Evolutionary conservation across 2,888 invertebrate species (phyloP).

Genomic region (Osmoderma eremita): DNA sequence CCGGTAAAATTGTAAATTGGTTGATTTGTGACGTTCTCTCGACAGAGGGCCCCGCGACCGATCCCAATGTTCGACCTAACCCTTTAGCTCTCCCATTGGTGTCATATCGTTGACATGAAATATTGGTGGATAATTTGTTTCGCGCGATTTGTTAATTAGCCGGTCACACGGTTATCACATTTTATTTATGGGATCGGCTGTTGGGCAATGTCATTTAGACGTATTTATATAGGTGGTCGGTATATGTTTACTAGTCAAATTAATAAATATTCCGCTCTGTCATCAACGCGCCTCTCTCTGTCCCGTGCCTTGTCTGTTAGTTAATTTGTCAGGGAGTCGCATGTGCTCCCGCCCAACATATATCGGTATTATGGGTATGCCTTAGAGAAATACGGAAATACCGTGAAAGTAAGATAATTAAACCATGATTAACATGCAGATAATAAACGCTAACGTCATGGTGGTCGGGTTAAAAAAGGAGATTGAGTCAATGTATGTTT

Average conservation of each 20-base stretch:
- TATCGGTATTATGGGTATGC: slow-evolving; percentile 17
- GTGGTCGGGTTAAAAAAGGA: slow-evolving; percentile 24
- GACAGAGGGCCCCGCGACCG: slow-evolving; percentile 45
- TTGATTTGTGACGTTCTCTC: slow-evolving; percentile 51
- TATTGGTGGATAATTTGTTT: slow-evolving; percentile 54
- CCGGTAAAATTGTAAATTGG: slow-evolving; percentile 46
- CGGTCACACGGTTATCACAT: slow-evolving; percentile 46
- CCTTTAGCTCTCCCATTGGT: slow-evolving; percentile 51
- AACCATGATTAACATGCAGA: slow-evolving; percentile 25
- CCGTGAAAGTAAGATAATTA: slow-evolving; percentile 31
- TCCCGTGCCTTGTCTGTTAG: not conserved
- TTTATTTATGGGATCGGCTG: slow-evolving; percentile 41
- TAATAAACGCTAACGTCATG: slow-evolving; percentile 15
- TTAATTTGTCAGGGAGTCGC: not conserved
- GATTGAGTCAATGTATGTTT: slow-evolving; percentile 2
- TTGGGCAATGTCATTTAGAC: too few species aligned
- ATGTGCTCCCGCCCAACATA: not conserved
- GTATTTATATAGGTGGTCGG: not conserved
- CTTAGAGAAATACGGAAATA: slow-evolving; percentile 15
- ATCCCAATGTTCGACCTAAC: slow-evolving; percentile 45
- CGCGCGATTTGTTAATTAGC: slow-evolving; percentile 63
- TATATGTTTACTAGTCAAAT: slow-evolving; percentile 36
- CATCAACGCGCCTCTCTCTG: slow-evolving; percentile 9
- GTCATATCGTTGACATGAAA: slow-evolving; percentile 52
- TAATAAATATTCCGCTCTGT: slow-evolving; percentile 23